phyloP scores from a whole-genome alignment of 1,140 invertebrate species.

The Lasioglossum baleicum region DNA sequence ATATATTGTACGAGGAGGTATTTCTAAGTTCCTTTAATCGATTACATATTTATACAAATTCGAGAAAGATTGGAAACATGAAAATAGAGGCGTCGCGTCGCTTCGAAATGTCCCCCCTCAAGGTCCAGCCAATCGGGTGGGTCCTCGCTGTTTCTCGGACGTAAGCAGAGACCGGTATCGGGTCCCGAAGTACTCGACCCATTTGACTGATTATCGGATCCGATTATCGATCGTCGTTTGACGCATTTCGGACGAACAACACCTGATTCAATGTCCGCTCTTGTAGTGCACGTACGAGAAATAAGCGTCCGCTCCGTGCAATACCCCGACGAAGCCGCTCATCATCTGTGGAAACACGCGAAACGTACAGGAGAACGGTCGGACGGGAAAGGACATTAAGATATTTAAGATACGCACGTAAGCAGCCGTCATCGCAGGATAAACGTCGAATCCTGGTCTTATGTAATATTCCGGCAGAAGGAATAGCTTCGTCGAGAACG shows the following conservation, averaged over 20 bases:
- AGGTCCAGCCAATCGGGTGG: no score
- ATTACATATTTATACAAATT: not conserved
- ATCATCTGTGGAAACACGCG: conserved; percentile 83
- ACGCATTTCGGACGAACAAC: no score
- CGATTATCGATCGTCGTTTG: not conserved
- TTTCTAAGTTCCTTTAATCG: no score
- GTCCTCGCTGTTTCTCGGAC: no score
- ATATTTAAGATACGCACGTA: conserved; percentile 86
- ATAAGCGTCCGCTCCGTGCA: conserved; percentile 88
- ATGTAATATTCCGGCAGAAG: conserved; percentile 83
- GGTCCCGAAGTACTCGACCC: no score
- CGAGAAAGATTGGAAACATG: not conserved
- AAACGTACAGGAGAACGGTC: not conserved
- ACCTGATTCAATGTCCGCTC: conserved; percentile 74
- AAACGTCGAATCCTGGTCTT: conserved; percentile 84
- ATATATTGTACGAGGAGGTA: no score
- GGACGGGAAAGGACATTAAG: no score
- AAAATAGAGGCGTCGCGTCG: not conserved
- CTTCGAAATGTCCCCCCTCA: no score
- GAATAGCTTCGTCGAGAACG: conserved; percentile 87
- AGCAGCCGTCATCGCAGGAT: conserved; percentile 90
- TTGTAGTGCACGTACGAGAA: conserved; percentile 84
- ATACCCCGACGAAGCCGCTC: conserved; percentile 84
- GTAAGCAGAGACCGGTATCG: not conserved
- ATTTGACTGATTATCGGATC: not conserved